Percentiles rank a stretch among this genome's conserved stretches.
phyloP scores from a whole-genome alignment of 2,113 vertebrate species.

The Cricetomys ansorgei region DNA sequence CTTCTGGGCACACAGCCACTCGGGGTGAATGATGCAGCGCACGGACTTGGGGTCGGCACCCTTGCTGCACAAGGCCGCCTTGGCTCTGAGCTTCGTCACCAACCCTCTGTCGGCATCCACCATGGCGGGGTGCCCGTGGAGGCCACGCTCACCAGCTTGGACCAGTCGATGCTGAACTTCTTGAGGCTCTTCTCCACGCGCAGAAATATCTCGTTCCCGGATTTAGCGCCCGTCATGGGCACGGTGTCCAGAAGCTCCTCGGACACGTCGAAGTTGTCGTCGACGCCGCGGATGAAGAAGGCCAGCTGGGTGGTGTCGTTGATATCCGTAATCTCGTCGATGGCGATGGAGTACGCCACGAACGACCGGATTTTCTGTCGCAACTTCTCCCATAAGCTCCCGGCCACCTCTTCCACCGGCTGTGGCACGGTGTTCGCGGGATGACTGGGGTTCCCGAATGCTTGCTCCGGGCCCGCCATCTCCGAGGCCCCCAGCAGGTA shows the following conservation, averaged over 20 bases:
- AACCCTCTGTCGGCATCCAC: constrained; percentile 22
- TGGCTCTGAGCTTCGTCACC: constrained; percentile 71
- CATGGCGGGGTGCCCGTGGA: constrained; percentile 68
- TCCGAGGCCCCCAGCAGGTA: constrained; percentile 60
- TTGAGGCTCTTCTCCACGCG: constrained; percentile 75
- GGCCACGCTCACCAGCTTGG: constrained; percentile 76
- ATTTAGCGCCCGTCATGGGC: constrained; percentile 61
- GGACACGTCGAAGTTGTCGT: constrained; percentile 44
- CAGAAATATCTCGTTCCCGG: constrained; percentile 49
- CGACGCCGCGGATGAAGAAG: constrained; percentile 69
- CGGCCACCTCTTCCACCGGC: constrained; percentile 22
- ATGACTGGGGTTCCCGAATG: accelerated
- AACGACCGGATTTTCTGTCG: constrained; percentile 53
- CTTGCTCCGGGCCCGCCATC: not conserved
- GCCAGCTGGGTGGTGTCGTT: constrained; percentile 75
- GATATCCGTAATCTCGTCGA: constrained; percentile 81
- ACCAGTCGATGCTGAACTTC: constrained; percentile 74
- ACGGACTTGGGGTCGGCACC: constrained; percentile 70
- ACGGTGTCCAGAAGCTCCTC: constrained; percentile 78
- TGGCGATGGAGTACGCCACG: constrained; percentile 71
- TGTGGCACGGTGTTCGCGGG: accelerated
- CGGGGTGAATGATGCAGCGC: constrained; percentile 79
- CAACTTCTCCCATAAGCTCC: constrained; percentile 67
- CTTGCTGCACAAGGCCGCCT: constrained; percentile 58
- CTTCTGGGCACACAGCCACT: constrained; percentile 72